Base-by-base conservation (phyloP, 1,140 invertebrate genomes). In the Pissodes strobi region DNA sequence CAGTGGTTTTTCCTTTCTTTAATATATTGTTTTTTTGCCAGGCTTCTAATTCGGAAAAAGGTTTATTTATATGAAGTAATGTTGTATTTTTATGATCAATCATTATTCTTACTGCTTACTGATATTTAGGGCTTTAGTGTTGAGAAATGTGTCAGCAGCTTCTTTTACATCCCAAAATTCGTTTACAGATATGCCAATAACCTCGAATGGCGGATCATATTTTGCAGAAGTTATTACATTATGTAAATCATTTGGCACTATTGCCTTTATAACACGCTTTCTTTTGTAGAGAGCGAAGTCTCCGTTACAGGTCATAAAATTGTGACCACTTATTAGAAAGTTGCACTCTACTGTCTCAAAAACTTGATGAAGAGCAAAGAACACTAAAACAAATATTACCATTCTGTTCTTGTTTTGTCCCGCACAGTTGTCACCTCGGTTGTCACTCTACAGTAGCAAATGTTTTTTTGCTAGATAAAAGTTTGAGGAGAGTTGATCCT, bases 291-390 rank as follows among this genome's bases (percentile, higher is more conserved):
- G 37, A 5, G 53, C 53, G 18, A 64, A 64, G 25, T 64, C 51
- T 12, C 51, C 13, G 45, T 60, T 45, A 51, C 58, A 60, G 12
- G 13, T 10, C 27, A 60, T 34, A 21, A 60, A 60, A 21, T 45
- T 60, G 13, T 60, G 45, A 46, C 60, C 51, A 43, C 60, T 63
- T 37, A 63, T 34, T 23, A 55, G 39, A 55, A 43, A 63, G 12
- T 39, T 63, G 12, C 41, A 34, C 22, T 63, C 59, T 9, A 62
- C 53, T 12, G 46, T 53, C 15, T 62, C 60, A 63, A 38, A 63
- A 61, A 55, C 2, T 19, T 23, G 9, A 39, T 30, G 13, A 13
- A 18, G 12, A 52, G 18, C 17, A 53, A 30, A 45, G 30, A 63
- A 63, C 15, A 63, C 19, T 23, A 25, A 63, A 21, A 55, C 13